These are phyloP conservation scores for Sesamia nonagrioides DNA, from an alignment of 1,140 invertebrate species.

Conservation along the genomic window DNA sequence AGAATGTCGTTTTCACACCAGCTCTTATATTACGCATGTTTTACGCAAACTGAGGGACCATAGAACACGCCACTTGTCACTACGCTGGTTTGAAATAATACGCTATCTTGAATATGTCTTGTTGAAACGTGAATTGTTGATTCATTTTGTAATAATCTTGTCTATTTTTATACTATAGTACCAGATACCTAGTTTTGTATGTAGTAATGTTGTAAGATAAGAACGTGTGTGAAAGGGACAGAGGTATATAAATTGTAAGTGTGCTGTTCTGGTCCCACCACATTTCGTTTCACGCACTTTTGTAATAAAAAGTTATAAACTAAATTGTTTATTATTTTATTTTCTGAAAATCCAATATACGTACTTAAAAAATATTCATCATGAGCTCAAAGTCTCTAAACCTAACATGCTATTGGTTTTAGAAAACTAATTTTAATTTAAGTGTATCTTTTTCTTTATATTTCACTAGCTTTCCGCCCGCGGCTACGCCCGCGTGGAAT, in stretches of 20 bases:
- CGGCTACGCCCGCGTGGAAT: too few species aligned
- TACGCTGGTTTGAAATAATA: neutral
- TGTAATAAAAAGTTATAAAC: neutral
- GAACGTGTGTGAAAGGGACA: slow-evolving; percentile 25
- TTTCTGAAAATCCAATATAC: too few species aligned
- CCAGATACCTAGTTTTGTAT: neutral
- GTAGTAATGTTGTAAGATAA: neutral
- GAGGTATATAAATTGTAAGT: slow-evolving; percentile 8
- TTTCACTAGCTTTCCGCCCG: too few species aligned
- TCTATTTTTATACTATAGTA: neutral
- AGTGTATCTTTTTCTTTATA: too few species aligned
- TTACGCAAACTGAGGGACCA: slow-evolving; percentile 6
- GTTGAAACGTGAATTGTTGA: neutral
- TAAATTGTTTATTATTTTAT: too few species aligned
- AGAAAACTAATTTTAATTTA: too few species aligned
- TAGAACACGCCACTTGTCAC: neutral
- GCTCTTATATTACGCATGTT: neutral
- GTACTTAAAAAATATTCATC: too few species aligned
- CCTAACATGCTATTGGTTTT: too few species aligned
- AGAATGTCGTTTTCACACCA: slow-evolving; percentile 7
- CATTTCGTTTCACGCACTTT: slow-evolving; percentile 7
- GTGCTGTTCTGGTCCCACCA: slow-evolving; percentile 24
- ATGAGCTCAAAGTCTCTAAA: too few species aligned
- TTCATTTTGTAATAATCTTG: neutral
- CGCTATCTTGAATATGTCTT: neutral